Percentiles rank a stretch among this genome's conserved stretches.
phyloP scores from a whole-genome alignment of 2,888 invertebrate genomes.

The Drosophila incognita region DNA sequence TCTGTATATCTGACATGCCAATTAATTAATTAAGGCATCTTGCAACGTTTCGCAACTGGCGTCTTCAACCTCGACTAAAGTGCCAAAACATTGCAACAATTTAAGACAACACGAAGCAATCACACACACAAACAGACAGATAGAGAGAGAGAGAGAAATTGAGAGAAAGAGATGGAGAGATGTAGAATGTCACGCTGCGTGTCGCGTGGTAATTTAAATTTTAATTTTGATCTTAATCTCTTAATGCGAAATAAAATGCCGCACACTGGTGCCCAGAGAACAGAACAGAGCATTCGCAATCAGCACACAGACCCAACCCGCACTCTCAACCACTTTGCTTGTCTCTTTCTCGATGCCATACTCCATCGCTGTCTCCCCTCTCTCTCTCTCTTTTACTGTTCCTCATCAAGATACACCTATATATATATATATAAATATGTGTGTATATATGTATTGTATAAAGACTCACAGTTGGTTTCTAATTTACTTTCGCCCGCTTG shows the following conservation, averaged over 20 bases:
- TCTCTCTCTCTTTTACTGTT: neutral
- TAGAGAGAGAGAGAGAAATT: neutral
- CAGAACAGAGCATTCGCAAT: slow-evolving; percentile 50
- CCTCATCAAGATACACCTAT: neutral
- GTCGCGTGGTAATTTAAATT: slow-evolving; percentile 84
- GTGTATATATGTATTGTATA: slow-evolving; percentile 7
- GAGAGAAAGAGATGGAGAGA: neutral
- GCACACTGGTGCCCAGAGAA: slow-evolving; percentile 80
- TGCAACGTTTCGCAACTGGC: slow-evolving; percentile 43
- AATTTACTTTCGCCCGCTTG: slow-evolving; percentile 64
- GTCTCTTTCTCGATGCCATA: neutral
- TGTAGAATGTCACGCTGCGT: slow-evolving; percentile 54
- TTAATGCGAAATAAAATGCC: slow-evolving; percentile 85
- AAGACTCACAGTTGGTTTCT: slow-evolving; percentile 52
- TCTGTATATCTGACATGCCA: slow-evolving; percentile 45
- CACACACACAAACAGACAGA: slow-evolving; percentile 4
- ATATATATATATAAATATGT: neutral
- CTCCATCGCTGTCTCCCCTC: neutral
- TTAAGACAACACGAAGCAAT: slow-evolving; percentile 46
- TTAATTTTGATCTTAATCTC: slow-evolving; percentile 85
- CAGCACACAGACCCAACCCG: slow-evolving; percentile 14
- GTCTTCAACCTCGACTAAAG: slow-evolving; percentile 33
- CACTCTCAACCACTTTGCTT: neutral
- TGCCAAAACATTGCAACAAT: slow-evolving; percentile 60
- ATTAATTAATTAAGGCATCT: slow-evolving; percentile 71